Conservation (phyloP, 2,888 invertebrate genomes). For the Calameuta pallipes region DNA sequence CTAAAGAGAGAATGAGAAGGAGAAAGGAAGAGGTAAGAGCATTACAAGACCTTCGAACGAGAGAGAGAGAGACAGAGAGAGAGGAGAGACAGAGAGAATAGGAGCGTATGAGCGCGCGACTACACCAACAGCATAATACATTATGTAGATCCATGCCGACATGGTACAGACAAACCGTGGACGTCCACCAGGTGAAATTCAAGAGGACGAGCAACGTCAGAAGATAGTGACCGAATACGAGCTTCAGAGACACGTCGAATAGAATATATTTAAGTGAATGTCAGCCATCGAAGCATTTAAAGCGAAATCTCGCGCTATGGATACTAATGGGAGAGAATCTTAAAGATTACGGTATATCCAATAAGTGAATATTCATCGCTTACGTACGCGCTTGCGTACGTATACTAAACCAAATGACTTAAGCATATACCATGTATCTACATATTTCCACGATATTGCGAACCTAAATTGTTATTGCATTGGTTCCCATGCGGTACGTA, state of each 20-base stretch:
- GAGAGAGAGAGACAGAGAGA: conserved; percentile 47
- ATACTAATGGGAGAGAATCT: background rate
- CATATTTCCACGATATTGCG: background rate
- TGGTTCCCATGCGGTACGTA: background rate
- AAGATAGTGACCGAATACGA: background rate
- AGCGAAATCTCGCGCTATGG: background rate
- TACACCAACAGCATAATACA: conserved; percentile 63
- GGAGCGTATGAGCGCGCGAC: background rate
- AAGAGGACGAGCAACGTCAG: background rate
- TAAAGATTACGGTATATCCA: background rate
- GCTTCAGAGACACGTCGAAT: background rate
- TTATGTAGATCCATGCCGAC: conserved; percentile 43
- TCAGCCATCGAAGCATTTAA: background rate
- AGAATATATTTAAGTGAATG: background rate
- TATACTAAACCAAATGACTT: background rate
- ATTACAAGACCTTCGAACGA: too few relatives aligned
- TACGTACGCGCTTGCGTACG: background rate
- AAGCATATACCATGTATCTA: background rate
- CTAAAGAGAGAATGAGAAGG: background rate
- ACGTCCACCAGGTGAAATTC: conserved; percentile 2
- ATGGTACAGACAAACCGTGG: background rate
- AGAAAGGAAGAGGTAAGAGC: background rate
- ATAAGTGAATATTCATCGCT: background rate
- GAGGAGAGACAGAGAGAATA: conserved; percentile 46
- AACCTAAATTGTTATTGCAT: background rate